Percentiles rank a stretch among this genome's conserved stretches.
These are phyloP conservation scores for Bombyx mandarina DNA, from an alignment of 1,140 invertebrate genomes.

Conservation along the genomic window DNA sequence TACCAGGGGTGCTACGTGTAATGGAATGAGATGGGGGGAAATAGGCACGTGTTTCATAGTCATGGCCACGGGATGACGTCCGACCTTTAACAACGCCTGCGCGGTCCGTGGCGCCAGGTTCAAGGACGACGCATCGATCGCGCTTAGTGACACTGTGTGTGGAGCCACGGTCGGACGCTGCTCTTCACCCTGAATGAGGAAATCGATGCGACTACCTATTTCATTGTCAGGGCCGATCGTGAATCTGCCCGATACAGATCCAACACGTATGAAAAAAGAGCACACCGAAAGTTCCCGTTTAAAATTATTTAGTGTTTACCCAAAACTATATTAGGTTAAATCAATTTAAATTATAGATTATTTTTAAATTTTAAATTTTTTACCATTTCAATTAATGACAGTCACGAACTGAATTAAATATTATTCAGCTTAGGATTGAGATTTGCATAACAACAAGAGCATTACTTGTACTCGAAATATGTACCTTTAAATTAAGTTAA, in stretches of 20 bases:
- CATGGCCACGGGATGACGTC: constrained; percentile 58
- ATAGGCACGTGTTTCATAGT: constrained; percentile 39
- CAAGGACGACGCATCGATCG: constrained; percentile 59
- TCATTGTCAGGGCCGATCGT: constrained; percentile 36
- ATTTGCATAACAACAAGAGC: too few relatives aligned
- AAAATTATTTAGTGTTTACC: too few relatives aligned
- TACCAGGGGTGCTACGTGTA: constrained; percentile 8
- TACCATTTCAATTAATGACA: too few relatives aligned
- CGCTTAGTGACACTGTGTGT: constrained; percentile 23
- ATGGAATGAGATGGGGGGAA: constrained; percentile 10
- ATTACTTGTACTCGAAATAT: too few relatives aligned
- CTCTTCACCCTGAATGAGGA: constrained; percentile 18
- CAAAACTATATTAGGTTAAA: too few relatives aligned
- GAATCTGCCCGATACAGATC: background rate
- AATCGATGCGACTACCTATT: constrained; percentile 29
- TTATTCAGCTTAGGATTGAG: too few relatives aligned
- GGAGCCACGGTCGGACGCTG: constrained; percentile 39
- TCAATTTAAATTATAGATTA: too few relatives aligned
- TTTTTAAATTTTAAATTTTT: too few relatives aligned
- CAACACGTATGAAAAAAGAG: background rate
- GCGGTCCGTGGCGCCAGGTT: constrained; percentile 31
- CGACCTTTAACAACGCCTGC: constrained; percentile 43
- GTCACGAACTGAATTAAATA: too few relatives aligned
- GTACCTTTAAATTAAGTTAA: too few relatives aligned
- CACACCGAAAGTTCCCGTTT: too few relatives aligned